Base-by-base conservation (phyloP, 2,113 vertebrate genomes). In the Catharus bicknelli region DNA sequence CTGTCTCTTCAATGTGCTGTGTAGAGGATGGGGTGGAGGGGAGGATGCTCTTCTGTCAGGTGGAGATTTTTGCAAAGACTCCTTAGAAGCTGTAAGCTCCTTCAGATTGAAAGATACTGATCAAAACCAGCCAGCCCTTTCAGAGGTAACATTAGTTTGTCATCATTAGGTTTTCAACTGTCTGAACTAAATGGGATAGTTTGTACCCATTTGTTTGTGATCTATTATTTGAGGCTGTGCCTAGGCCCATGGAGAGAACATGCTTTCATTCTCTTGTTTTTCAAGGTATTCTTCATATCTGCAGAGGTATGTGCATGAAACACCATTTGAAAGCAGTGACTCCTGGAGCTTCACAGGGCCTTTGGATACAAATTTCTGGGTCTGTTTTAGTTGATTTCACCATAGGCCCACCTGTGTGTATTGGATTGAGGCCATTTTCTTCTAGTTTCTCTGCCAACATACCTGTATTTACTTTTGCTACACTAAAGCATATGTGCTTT, bases 161-260 rank as follows among this genome's bases (percentile, higher is more conserved):
- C 70, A 83, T 87, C 90, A 92, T 83, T 95, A 94, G 63, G 55
- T 94, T 96, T 96, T 94, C 84, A 92, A 38, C 91, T 58, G 40
- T 50, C 76, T 95, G 82, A 88, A 55, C 48, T 90, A 88, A 92
- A 88, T 75, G 53, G 48, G 61, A 7, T 88, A 61, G 73, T 86
- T 90, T 57, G 36, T 70, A 57, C 17, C 40, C 50, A 29, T 51
- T 51, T 51, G 50, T 27, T 51, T 57, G 20, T 85, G 68, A 91
- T 89, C 72, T 88, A 67, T 88, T 80, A 53, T 95, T 94, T 96
- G 68, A 93, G 82, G 29, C 55, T 92, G 47, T 69, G 66, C 82
- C 42, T 82, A 84, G 51, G 53, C 75, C 90, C 55, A 27, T 67
- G 45, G 68, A 80, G 75, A 85, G 53, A 86, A 16, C 36, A 50